phyloP scores from a whole-genome alignment of 1,140 invertebrate genomes.

The Leptonema lineaticorne region DNA sequence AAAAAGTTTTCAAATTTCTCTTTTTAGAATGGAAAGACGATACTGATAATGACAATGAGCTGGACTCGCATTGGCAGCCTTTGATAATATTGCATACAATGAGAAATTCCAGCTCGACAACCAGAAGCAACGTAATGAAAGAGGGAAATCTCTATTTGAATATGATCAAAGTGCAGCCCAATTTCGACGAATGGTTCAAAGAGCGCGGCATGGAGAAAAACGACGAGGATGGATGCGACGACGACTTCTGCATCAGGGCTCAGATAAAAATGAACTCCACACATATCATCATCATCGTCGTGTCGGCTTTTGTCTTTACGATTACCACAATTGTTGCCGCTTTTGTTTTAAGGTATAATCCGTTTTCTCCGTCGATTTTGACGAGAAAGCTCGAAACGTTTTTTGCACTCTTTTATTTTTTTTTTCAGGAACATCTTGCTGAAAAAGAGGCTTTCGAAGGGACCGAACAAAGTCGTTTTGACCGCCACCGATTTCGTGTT shows the following conservation, averaged over 20 bases:
- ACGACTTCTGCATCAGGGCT: conserved; percentile 39
- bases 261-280: conserved; percentile 40
- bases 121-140: conserved; percentile 5
- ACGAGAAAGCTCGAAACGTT: background rate
- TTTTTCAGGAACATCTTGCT: conserved; percentile 60
- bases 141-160: conserved; percentile 27
- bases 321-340: conserved; percentile 28
- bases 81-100: conserved; percentile 34
- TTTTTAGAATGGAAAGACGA: conserved; percentile 34
- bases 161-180: conserved; percentile 36
- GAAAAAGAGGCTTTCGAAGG: conserved; percentile 68
- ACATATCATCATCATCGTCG: conserved; percentile 39
- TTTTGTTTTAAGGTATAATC: conserved; percentile 35
- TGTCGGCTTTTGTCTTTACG: conserved; percentile 35
- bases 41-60: background rate
- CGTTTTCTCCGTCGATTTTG: background rate
- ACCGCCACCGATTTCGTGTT: conserved; percentile 75
- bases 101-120: conserved; percentile 19
- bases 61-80: conserved; percentile 33
- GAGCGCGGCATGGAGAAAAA: conserved; percentile 34
- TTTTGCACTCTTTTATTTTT: background rate
- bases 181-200: conserved; percentile 38
- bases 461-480: conserved; percentile 74
- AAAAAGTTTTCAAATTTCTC: conserved; percentile 39
- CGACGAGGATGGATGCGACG: conserved; percentile 38